phyloP scores from a whole-genome alignment of 2,888 invertebrate genomes.

The Lasioglossum marginatum region DNA sequence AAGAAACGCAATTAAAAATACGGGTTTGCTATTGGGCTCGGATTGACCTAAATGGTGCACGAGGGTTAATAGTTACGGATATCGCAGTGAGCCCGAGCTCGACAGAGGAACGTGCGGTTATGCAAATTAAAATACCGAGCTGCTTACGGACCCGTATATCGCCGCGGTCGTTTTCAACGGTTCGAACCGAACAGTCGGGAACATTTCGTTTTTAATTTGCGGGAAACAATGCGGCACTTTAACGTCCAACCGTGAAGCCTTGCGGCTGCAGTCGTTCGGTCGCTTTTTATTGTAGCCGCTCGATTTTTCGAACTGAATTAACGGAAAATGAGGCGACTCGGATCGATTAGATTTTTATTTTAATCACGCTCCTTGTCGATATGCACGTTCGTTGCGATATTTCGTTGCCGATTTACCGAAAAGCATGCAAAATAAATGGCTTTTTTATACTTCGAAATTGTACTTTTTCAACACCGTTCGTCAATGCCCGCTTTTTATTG shows the following conservation, averaged over 20 bases:
- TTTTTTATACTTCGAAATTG: not conserved
- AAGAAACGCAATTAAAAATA: not conserved
- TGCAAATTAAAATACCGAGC: constrained; percentile 37
- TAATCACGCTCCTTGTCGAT: not conserved
- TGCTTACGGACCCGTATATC: not conserved
- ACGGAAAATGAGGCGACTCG: not conserved
- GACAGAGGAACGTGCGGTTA: constrained; percentile 10
- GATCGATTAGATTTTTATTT: not conserved
- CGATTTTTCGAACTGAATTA: not conserved
- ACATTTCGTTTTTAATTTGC: constrained; percentile 45
- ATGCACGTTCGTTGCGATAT: not conserved
- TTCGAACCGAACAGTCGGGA: not conserved
- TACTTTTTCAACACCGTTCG: too few relatives aligned
- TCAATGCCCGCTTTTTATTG: not conserved
- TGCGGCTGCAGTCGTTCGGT: not conserved
- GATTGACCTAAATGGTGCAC: constrained; percentile 12
- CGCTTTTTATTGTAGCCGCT: constrained; percentile 3
- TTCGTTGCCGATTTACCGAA: not conserved
- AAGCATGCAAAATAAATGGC: not conserved
- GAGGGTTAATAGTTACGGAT: constrained; percentile 7
- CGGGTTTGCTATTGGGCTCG: not conserved
- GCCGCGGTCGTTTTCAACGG: constrained; percentile 7
- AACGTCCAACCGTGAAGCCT: not conserved
- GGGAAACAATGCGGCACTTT: constrained; percentile 28
- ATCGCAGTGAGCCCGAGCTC: not conserved